Evolutionary conservation across 2,113 vertebrate species (phyloP).

Genomic region (Smithornis capensis): DNA sequence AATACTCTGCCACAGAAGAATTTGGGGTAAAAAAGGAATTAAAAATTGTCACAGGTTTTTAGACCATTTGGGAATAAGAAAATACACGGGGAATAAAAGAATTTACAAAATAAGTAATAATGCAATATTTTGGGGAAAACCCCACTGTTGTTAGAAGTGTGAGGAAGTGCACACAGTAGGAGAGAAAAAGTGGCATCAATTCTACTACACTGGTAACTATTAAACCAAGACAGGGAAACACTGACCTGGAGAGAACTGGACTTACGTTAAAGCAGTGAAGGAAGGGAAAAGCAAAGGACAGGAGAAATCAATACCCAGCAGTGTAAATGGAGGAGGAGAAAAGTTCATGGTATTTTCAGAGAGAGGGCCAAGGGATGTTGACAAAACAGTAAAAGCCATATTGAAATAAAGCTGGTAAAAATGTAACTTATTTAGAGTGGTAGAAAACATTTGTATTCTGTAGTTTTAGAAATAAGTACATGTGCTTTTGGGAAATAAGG

Average conservation of each 20-base stretch:
- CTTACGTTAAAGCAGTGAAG: neutral
- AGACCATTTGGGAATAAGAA: neutral
- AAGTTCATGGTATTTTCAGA: neutral
- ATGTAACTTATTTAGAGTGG: neutral
- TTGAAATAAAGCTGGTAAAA: neutral
- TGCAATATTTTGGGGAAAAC: neutral
- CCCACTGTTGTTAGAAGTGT: accelerated
- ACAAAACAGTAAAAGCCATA: neutral
- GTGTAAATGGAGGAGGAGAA: neutral
- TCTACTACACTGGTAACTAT: neutral
- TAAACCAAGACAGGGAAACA: neutral
- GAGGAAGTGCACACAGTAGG: neutral
- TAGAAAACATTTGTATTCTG: neutral
- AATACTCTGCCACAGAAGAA: neutral
- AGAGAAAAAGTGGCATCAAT: neutral
- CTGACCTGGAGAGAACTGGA: neutral
- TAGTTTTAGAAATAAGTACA: neutral
- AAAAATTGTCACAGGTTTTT: neutral
- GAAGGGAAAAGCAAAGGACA: neutral
- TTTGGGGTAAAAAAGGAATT: neutral
- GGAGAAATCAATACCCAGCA: accelerated
- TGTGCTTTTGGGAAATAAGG: neutral
- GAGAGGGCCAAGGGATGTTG: neutral
- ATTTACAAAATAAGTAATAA: neutral
- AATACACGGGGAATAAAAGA: neutral